Evolutionary conservation across 2,797 vertebrate species (phyloP).

Genomic region (Helicolenus hilgendorfi): DNA sequence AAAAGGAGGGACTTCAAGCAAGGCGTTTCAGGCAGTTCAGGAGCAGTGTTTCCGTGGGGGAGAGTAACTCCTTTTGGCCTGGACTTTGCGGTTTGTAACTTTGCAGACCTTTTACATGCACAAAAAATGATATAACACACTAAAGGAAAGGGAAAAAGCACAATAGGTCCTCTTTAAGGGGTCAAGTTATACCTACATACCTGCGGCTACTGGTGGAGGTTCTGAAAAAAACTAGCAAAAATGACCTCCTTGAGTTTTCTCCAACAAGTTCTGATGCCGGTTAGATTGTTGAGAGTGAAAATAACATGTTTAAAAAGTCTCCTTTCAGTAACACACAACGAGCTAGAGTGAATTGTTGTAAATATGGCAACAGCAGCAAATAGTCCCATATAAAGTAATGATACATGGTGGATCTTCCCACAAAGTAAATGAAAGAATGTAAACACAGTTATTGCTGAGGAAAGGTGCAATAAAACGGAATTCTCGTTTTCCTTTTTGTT

Average conservation of each 20-base stretch:
- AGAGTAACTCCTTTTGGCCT: accelerated
- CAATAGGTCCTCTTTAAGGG: too few relatives aligned
- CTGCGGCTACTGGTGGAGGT: neutral
- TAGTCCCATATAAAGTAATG: neutral
- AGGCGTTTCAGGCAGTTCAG: too few relatives aligned
- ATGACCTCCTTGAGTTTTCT: neutral
- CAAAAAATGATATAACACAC: too few relatives aligned
- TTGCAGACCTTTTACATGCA: too few relatives aligned
- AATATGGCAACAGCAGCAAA: neutral
- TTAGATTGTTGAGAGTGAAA: neutral
- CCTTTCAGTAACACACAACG: neutral
- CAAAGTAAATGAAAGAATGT: neutral
- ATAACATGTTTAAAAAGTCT: neutral
- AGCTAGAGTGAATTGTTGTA: neutral
- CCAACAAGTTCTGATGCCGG: neutral
- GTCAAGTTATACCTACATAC: neutral
- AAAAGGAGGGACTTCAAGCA: too few relatives aligned
- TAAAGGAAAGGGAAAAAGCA: too few relatives aligned
- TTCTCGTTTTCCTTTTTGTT: neutral
- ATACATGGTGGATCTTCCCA: neutral
- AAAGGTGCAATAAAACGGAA: neutral
- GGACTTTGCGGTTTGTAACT: too few relatives aligned
- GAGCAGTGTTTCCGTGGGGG: too few relatives aligned
- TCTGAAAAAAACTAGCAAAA: neutral
- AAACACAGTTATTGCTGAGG: neutral